Conservation (phyloP, 2,888 invertebrate species). For the Ethmia dodecea region DNA sequence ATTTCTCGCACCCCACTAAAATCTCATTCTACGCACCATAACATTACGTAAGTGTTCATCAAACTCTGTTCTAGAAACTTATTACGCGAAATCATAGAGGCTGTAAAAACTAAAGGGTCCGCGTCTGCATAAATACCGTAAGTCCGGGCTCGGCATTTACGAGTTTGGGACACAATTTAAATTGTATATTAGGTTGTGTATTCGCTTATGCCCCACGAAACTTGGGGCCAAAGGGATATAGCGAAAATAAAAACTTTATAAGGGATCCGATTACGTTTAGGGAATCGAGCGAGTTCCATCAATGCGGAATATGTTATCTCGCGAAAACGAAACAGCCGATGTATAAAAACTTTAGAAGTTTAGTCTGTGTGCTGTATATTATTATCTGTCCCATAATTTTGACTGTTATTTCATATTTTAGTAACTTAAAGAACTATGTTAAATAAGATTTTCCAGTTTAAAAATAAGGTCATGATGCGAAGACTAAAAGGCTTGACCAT, state of each 20-base stretch:
- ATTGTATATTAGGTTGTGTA: slow-evolving; percentile 53
- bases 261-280: slow-evolving; percentile 41
- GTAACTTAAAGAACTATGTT: too few species aligned
- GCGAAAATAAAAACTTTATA: slow-evolving; percentile 48
- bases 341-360: too few species aligned
- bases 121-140: slow-evolving; percentile 26
- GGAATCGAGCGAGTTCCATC: slow-evolving; percentile 32
- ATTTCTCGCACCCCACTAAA: slow-evolving; percentile 2
- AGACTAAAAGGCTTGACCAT: too few species aligned
- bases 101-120: slow-evolving; percentile 50
- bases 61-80: slow-evolving; percentile 34
- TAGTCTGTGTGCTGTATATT: too few species aligned
- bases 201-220: slow-evolving; percentile 29
- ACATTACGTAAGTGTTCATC: slow-evolving; percentile 37
- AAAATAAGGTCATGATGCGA: too few species aligned
- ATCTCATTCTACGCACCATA: slow-evolving; percentile 5
- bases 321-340: too few species aligned
- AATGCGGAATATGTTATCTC: slow-evolving; percentile 35
- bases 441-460: too few species aligned
- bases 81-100: slow-evolving; percentile 36
- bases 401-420: too few species aligned
- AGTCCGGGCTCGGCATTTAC: slow-evolving; percentile 36
- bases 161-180: slow-evolving; percentile 56
- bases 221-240: slow-evolving; percentile 34
- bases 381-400: too few species aligned